Evolutionary conservation across 2,888 invertebrate genomes (phyloP).

Genomic region (Tolmerus cingulatus): DNA sequence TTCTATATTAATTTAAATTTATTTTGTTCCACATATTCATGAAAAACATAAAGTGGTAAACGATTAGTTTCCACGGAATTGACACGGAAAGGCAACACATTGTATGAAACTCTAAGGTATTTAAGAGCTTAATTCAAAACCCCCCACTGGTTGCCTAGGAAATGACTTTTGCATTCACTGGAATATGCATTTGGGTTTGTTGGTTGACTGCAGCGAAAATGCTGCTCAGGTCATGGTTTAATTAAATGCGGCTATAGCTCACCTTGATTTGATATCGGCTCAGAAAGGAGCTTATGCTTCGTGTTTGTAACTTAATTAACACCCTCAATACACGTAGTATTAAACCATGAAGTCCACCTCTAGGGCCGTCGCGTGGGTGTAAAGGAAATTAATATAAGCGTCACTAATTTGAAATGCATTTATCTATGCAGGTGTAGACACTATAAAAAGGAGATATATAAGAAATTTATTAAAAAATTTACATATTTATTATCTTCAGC

Average conservation of each 20-base stretch:
- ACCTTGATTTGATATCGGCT: not conserved
- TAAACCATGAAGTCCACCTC: not conserved
- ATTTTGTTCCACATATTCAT: not conserved
- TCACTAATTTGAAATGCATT: not conserved
- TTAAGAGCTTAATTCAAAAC: not conserved
- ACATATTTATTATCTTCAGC: not conserved
- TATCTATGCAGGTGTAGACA: not conserved
- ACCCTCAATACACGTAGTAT: not conserved
- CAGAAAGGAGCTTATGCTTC: not conserved
- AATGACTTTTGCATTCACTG: not conserved
- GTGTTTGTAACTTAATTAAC: not conserved
- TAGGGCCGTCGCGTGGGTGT: not conserved
- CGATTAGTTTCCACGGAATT: not conserved
- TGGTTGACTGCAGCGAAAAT: not conserved
- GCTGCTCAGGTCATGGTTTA: not conserved
- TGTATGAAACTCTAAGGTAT: not conserved
- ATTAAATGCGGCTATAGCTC: not conserved
- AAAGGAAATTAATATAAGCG: not conserved
- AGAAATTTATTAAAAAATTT: not conserved
- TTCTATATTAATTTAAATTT: not conserved
- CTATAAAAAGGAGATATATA: not conserved
- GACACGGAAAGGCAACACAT: not conserved
- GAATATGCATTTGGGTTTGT: not conserved
- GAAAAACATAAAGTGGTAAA: not conserved
- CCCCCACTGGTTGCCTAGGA: not conserved